Evolutionary conservation across 1,140 invertebrate genomes (phyloP), one percentile per base, ranked within the genome.

Genomic region (Doryteuthis pealeii): DNA sequence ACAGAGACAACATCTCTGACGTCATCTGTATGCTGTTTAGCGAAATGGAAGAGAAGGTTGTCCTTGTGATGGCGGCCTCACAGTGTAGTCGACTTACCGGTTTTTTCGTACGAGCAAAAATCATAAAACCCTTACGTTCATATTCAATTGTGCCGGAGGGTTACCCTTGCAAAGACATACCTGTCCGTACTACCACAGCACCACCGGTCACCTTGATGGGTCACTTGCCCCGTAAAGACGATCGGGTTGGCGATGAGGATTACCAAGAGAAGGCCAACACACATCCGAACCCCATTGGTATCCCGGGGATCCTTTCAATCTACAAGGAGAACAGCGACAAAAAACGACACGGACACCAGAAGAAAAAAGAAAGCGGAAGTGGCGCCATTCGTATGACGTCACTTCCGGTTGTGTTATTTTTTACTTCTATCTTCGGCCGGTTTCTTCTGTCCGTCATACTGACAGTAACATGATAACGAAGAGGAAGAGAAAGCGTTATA

Each of bases 71-170:
- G 43, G 75, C 75, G 1, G 77, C 77, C 0, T 75, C 75, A 1
- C 74, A 83, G 70, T 83, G 82, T 75, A 80, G 82, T 62, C 72
- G 78, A 49, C 72, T 77, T 14, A 75, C 74, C 28, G 81, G 78
- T 75, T 73, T 74, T 15, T 80, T 78, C 30, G 79, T 74, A 5
- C 72, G 76, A 15, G 76, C 58, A 26, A 76, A 76, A 12, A 15
- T 78, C 10, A 35, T 80, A 4, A 71, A 35, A 14, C 76, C 82
- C 14, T 45, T 81, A 15, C 49, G 75, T 8, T 68, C 70, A 15
- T 72, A 79, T 0, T 33, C 67, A 1, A 74, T 78, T 26, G 66
- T 72, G 14, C 54, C 69, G 2, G 80, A 81, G 18, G 43, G 30
- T 26, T 68, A 74, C 10, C 73, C 79, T 15, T 80, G 79, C 74